A percentile compares a stretch with the other conserved stretches of the same genome.
Evolutionary conservation across 2,888 invertebrate species (phyloP).

Genomic region (Polyploca ridens): DNA sequence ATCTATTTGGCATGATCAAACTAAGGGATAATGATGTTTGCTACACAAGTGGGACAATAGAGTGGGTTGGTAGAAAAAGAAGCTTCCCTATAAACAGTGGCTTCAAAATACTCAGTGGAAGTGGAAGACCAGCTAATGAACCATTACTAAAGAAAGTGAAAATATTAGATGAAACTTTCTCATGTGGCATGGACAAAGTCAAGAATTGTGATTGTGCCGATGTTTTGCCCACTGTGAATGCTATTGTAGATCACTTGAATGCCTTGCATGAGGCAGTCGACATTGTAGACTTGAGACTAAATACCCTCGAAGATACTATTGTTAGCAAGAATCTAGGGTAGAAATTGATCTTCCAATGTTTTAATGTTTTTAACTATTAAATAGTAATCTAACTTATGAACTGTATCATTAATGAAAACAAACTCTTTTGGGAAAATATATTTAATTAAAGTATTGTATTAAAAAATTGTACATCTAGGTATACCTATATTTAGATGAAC

Average conservation of each 20-base stretch:
- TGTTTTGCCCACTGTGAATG: constrained; percentile 78
- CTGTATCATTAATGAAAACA: not conserved
- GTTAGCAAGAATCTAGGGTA: constrained; percentile 30
- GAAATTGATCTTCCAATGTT: not conserved
- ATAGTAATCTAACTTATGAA: not conserved
- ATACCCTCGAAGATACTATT: constrained; percentile 75
- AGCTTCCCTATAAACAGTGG: constrained; percentile 74
- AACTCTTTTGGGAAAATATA: constrained; percentile 15
- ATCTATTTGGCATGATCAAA: constrained; percentile 76
- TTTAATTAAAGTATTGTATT: constrained; percentile 18
- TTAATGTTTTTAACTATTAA: constrained; percentile 6
- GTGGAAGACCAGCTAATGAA: constrained; percentile 42
- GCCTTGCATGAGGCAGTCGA: constrained; percentile 83
- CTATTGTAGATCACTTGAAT: constrained; percentile 83
- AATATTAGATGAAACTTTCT: constrained; percentile 49
- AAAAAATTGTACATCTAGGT: constrained; percentile 17
- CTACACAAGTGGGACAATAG: constrained; percentile 77
- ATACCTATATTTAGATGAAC: constrained; percentile 15
- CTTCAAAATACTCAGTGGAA: constrained; percentile 68
- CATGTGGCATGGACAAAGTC: constrained; percentile 39
- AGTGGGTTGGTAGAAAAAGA: constrained; percentile 77
- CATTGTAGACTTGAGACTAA: constrained; percentile 81
- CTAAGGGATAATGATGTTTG: constrained; percentile 75
- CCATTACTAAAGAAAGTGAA: constrained; percentile 54
- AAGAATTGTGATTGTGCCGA: constrained; percentile 74